A percentile compares a stretch with the other conserved stretches of the same genome.
Conservation (phyloP, 2,113 vertebrate species). For the Oncorhynchus clarkii region DNA sequence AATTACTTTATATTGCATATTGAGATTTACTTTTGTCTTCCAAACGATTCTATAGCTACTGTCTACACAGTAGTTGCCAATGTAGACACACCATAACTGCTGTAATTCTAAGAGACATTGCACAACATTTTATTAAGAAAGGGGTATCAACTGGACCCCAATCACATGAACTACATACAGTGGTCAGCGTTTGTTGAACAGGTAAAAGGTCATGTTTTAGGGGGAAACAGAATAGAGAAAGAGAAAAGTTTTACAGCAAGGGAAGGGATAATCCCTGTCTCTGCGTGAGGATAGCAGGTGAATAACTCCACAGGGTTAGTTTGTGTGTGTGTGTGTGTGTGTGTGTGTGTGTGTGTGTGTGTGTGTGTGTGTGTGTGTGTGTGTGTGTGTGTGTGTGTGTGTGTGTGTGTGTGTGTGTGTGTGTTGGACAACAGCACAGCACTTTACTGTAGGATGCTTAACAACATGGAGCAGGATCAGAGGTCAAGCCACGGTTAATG, state of each 20-base stretch:
- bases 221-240: background rate
- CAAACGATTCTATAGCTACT: background rate
- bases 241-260: conserved; percentile 46
- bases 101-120: too few relatives aligned
- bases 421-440: conserved; percentile 5
- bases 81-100: background rate
- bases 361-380: conserved; percentile 16
- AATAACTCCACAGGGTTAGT: conserved; percentile 30
- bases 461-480: conserved; percentile 47
- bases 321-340: conserved; percentile 25
- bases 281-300: conserved; percentile 49
- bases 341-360: conserved; percentile 27
- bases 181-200: too few relatives aligned
- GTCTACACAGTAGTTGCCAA: background rate
- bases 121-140: conserved; percentile 22
- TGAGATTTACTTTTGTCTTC: too few relatives aligned
- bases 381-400: conserved; percentile 24
- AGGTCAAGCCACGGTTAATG: conserved; percentile 57
- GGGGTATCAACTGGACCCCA: background rate
- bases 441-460: conserved; percentile 49
- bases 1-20: too few relatives aligned
- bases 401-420: conserved; percentile 14
- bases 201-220: conserved; percentile 7
- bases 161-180: too few relatives aligned
- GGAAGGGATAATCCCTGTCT: conserved; percentile 49